Percentiles rank a stretch among this genome's conserved stretches.
Conservation (phyloP, 1,140 invertebrate species). For the Cydia fagiglandana region DNA sequence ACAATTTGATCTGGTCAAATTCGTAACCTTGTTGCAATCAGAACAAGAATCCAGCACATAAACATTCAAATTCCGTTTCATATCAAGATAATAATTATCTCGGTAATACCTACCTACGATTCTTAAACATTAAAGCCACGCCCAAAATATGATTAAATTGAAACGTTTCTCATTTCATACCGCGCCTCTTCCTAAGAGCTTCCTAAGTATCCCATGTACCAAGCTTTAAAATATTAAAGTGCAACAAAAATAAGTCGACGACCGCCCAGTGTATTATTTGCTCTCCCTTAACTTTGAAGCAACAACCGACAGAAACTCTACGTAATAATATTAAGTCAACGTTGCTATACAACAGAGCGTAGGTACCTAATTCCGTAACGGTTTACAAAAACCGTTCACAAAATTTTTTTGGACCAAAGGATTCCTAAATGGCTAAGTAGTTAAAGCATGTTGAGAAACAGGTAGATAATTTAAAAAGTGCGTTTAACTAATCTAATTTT, state of each 20-base stretch:
- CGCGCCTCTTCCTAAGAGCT: too few species aligned
- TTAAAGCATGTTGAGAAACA: too few species aligned
- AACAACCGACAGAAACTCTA: not conserved
- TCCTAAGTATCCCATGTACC: slow-evolving; percentile 2
- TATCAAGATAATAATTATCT: too few species aligned
- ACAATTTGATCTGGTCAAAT: too few species aligned
- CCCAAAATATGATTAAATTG: not conserved
- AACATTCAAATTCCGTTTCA: too few species aligned
- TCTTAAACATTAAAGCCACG: not conserved
- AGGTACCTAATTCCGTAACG: not conserved
- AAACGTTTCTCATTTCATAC: slow-evolving; percentile 17
- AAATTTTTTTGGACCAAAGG: not conserved
- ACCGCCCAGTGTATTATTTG: slow-evolving; percentile 10
- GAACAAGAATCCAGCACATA: too few species aligned
- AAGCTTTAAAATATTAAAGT: slow-evolving; percentile 32
- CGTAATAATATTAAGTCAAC: slow-evolving; percentile 8
- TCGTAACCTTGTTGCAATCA: too few species aligned
- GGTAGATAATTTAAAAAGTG: too few species aligned
- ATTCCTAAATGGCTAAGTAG: too few species aligned
- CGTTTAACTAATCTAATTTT: too few species aligned
- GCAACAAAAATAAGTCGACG: slow-evolving; percentile 27
- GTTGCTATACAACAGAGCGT: not conserved
- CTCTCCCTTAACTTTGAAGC: not conserved
- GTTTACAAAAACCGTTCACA: not conserved
- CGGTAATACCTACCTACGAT: not conserved